phyloP scores from a whole-genome alignment of 2,797 vertebrate genomes.

The Macropus fuliginosus region DNA sequence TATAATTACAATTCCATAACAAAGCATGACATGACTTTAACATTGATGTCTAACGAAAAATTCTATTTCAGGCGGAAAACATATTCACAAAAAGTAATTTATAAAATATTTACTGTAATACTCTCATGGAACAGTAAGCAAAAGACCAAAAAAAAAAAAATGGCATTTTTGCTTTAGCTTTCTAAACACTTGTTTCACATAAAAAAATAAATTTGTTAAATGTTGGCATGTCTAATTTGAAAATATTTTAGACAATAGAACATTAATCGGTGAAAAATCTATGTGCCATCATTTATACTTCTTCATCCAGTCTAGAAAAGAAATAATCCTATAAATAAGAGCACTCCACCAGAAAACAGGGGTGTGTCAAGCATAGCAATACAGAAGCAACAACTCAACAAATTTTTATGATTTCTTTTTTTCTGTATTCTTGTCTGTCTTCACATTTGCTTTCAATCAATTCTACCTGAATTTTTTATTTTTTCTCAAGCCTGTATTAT shows the following conservation, averaged over 20 bases:
- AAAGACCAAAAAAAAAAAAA: conserved; percentile 1
- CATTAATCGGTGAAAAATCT: conserved; percentile 5
- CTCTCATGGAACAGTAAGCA: conserved; percentile 20
- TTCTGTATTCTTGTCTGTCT: background rate
- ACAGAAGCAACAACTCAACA: conserved; percentile 8
- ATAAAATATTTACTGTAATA: conserved; percentile 4
- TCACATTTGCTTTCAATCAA: conserved; percentile 16
- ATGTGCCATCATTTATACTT: conserved; percentile 31
- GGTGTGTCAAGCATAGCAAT: conserved; percentile 31
- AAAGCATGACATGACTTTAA: background rate
- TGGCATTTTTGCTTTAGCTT: background rate
- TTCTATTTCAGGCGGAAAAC: conserved; percentile 37
- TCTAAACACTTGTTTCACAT: background rate
- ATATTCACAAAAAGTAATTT: conserved; percentile 28
- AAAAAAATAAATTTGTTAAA: background rate
- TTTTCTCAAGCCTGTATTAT: background rate
- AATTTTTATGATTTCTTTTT: background rate
- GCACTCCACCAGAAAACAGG: conserved; percentile 37
- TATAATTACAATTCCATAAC: conserved; percentile 35
- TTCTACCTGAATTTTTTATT: background rate
- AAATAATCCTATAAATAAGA: conserved; percentile 16
- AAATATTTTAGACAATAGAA: conserved; percentile 39
- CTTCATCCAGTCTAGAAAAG: background rate
- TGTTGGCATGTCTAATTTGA: conserved; percentile 34
- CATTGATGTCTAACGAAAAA: conserved; percentile 66